Base-by-base conservation (phyloP, 2,888 invertebrate genomes). In the Drosophila macrospina region DNA sequence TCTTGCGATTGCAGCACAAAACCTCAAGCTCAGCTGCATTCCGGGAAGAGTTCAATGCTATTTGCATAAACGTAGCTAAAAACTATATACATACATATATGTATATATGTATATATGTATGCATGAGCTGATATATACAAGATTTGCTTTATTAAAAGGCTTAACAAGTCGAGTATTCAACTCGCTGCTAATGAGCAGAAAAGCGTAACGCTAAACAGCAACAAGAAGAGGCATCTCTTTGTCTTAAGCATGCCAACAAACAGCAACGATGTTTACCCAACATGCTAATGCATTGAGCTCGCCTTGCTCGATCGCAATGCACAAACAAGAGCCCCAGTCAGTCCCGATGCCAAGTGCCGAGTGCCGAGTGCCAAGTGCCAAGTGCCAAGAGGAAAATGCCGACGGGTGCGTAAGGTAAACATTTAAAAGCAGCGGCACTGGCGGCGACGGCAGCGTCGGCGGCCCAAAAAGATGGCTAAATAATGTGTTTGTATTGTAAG, bases 401-500 rank as follows among this genome's bases (percentile, higher is more conserved):
- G 88, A 90, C 89, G 88, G 89, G 89, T 89, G 89, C 84, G 89
- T 90, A 90, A 89, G 81, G 67, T 88, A 90, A 90, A 90, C 89
- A 90, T 72, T 64, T 78, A 80, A 81, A 77, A 70, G 45, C 55
- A 8, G n/a, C 60, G 48, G 5, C 47, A 37, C n/a, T 54, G 64
- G 30, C 51, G 64, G n/a, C 74, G 51, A 42, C 66, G 48, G 51
- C 74, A 66, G 64, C 73, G 74, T 54, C 75, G 69, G 72, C 73
- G 74, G 78, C 79, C 84, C 74, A 76, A 87, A 87, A 86, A 86
- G 87, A 86, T 87, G 87, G 89, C 88, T 81, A 89, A 88, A 88
- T 89, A 89, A 89, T 89, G 86, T 86, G 80, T 88, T 81, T 88
- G 88, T 69, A 74, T 76, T 76, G 80, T 79, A 86, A 80, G 88